A percentile compares a stretch with the other conserved stretches of the same genome.
phyloP scores from a whole-genome alignment of 2,113 vertebrate genomes.

The Scortum barcoo region DNA sequence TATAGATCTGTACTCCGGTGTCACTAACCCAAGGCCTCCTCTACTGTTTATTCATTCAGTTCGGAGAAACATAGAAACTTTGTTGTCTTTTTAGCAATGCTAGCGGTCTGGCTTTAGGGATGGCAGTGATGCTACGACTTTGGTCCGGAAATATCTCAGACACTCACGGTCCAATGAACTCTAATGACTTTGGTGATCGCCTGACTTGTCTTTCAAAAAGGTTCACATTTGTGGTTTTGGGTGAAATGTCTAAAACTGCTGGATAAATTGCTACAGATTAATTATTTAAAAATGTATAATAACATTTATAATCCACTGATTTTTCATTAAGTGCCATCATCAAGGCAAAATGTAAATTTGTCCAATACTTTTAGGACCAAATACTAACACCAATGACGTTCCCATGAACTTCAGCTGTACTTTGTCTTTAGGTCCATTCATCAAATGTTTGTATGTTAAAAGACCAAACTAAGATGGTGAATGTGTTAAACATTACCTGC shows the following conservation, averaged over 20 bases:
- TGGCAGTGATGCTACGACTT: background rate
- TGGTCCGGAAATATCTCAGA: constrained; percentile 1
- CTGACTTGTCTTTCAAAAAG: background rate
- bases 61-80: constrained; percentile 1
- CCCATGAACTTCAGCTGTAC: background rate
- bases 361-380: constrained; percentile 3
- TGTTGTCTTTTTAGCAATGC: constrained; percentile 10
- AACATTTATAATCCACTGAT: background rate
- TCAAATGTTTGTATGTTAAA: background rate
- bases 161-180: too few species aligned
- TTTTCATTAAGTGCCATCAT: background rate
- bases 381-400: constrained; percentile 1
- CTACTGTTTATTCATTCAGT: constrained; percentile 16
- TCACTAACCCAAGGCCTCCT: background rate
- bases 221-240: constrained; percentile 21
- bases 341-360: background rate
- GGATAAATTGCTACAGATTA: background rate
- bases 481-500: background rate
- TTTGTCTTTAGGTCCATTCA: constrained; percentile 16
- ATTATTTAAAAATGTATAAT: too few species aligned
- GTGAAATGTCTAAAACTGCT: background rate
- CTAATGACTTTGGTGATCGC: background rate
- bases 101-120: background rate
- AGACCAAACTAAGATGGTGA: background rate
- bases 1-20: background rate